Conservation (phyloP, 2,797 vertebrate species). For the Rhodeus uyekii region DNA sequence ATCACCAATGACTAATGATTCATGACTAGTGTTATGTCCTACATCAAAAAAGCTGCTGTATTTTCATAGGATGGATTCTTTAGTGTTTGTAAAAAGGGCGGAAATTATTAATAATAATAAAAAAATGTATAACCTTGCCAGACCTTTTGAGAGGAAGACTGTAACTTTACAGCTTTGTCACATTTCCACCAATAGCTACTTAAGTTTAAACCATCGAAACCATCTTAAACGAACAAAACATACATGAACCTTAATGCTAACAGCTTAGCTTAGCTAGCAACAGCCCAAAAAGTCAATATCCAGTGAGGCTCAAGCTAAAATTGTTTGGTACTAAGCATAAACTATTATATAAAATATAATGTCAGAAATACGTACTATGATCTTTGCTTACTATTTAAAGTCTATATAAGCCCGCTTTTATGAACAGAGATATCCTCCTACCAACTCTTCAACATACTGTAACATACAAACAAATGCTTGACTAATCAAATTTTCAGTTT, state of each 20-base stretch:
- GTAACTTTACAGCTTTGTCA: background rate
- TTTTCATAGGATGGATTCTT: background rate
- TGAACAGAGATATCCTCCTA: background rate
- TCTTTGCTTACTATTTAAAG: background rate
- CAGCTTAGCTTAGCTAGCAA: background rate
- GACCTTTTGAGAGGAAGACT: background rate
- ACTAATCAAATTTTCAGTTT: background rate
- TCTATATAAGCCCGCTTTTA: background rate
- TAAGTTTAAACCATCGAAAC: background rate
- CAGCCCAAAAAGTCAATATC: background rate
- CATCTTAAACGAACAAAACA: background rate
- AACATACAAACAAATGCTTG: background rate
- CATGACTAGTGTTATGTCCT: background rate
- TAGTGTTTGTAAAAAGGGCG: background rate
- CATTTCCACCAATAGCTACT: background rate
- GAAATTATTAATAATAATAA: background rate
- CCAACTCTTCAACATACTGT: background rate
- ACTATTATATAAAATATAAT: background rate
- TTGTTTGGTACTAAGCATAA: background rate
- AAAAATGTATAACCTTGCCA: background rate
- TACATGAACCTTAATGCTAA: background rate
- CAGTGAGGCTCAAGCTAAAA: background rate
- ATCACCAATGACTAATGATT: background rate
- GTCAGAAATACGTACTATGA: background rate
- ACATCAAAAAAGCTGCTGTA: background rate